Conservation (phyloP, 2,888 invertebrate genomes). For the Temnothorax rugatulus region DNA sequence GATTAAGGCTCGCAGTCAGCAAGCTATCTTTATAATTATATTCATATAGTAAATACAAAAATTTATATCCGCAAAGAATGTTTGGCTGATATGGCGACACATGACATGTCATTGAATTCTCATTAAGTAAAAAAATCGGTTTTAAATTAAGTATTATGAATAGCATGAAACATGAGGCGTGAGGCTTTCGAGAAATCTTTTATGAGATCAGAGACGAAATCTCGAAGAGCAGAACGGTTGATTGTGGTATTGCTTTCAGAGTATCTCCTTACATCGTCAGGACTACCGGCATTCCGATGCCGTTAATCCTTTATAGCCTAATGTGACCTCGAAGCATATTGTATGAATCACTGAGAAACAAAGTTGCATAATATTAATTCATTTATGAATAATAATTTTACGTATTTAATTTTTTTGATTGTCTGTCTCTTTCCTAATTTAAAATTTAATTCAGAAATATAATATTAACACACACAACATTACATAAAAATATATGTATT, state of each 20-base stretch:
- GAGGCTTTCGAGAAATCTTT: background rate
- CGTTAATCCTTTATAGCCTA: constrained; percentile 31
- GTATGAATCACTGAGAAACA: constrained; percentile 1
- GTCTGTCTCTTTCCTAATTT: background rate
- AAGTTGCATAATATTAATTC: background rate
- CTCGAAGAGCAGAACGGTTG: constrained; percentile 55
- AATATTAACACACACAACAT: background rate
- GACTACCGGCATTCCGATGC: constrained; percentile 13
- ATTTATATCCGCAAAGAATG: background rate
- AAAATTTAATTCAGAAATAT: background rate
- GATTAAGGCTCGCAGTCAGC: background rate
- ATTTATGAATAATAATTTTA: background rate
- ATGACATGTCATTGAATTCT: background rate
- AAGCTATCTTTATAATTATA: background rate
- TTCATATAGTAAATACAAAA: background rate
- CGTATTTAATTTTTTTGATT: background rate
- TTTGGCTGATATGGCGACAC: background rate
- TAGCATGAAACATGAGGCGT: background rate
- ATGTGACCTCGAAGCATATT: constrained; percentile 4
- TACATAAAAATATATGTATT: background rate
- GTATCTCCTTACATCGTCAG: constrained; percentile 60
- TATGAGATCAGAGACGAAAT: background rate
- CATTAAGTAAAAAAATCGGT: background rate
- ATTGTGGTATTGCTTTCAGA: constrained; percentile 65
- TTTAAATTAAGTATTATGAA: background rate